Conservation (phyloP, 2,113 vertebrate genomes). For the Bucco capensis region DNA sequence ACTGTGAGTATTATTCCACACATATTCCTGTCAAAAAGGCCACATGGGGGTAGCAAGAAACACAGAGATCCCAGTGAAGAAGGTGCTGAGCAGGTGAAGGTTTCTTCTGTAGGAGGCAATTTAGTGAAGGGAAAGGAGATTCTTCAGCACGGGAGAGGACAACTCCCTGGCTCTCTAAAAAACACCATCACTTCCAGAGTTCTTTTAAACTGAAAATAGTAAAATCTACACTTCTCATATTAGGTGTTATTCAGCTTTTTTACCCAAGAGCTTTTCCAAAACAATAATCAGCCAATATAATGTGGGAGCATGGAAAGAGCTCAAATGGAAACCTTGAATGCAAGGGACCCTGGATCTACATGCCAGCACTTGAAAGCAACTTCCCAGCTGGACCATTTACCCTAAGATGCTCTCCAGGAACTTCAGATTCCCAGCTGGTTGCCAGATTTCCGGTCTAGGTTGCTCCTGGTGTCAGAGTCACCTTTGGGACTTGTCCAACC, state of each 20-base stretch:
- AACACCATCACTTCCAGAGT: not conserved
- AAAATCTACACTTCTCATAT: not conserved
- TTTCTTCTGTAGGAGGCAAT: not conserved
- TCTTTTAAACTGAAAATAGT: not conserved
- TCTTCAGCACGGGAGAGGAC: not conserved
- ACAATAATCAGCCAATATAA: not conserved
- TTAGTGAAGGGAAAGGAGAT: not conserved
- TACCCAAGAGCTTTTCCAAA: not conserved
- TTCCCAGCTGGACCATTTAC: not conserved
- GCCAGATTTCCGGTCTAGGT: not conserved
- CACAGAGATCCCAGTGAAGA: not conserved
- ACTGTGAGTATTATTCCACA: not conserved
- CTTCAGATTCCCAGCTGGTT: not conserved
- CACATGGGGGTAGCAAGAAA: not conserved
- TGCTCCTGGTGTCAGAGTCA: not conserved
- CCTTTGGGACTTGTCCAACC: not conserved
- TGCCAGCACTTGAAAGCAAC: not conserved
- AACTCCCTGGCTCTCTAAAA: not conserved
- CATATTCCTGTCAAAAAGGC: not conserved
- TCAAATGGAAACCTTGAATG: rapidly evolving
- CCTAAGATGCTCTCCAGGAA: not conserved
- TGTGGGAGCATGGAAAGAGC: not conserved
- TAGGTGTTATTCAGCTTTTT: not conserved
- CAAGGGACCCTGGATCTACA: not conserved
- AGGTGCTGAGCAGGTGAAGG: not conserved